Evolutionary conservation across 1,140 invertebrate genomes (phyloP), one percentile per base, ranked within the genome.

Genomic region (Vanessa tameamea): DNA sequence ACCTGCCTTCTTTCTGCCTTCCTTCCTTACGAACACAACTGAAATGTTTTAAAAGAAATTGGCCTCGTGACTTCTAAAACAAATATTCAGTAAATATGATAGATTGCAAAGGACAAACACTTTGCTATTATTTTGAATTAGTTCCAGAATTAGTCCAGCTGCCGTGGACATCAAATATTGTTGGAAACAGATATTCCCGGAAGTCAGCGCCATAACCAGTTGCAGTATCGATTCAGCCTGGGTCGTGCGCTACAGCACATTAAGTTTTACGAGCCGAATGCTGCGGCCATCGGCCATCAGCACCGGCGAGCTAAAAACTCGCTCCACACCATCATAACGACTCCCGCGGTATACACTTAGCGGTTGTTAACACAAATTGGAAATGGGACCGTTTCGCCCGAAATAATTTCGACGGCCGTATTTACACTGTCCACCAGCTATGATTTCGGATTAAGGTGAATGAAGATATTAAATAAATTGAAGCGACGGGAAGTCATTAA

Each of bases 401-500:
- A 50, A 26, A 50, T 65, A 13, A 61, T 37, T 37, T 11, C 57
- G 57, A n/a, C 4, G 26, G 5, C n/a, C 3, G 16, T 65, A 26
- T 59, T 68, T 68, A 68, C 66, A 59, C 66, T 53, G 31, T 11
- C 57, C 47, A 26, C 57, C 57, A 37, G 26, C 55, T 59, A 26
- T 31, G 66, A 68, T 68, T 68, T 47, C 66, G 66, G 66, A 61
- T 68, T 47, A 68, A 43, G 53, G 66, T 37, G 57, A 68, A 68
- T 68, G 66, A 68, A 57, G 66, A 68, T 68, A 68, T 68, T 68
- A 68, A 68, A 68, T 68, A 68, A 68, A 68, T 68, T 43, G 37
- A 57, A 43, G 53, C 66, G 66, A 59, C 66, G 16, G 37, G 37
- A 59, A 47, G 16, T 15, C 66, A n/a, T 59, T 68, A 57, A 57